Conservation (phyloP, 2,888 invertebrate genomes). For the Lamproptera curius region DNA sequence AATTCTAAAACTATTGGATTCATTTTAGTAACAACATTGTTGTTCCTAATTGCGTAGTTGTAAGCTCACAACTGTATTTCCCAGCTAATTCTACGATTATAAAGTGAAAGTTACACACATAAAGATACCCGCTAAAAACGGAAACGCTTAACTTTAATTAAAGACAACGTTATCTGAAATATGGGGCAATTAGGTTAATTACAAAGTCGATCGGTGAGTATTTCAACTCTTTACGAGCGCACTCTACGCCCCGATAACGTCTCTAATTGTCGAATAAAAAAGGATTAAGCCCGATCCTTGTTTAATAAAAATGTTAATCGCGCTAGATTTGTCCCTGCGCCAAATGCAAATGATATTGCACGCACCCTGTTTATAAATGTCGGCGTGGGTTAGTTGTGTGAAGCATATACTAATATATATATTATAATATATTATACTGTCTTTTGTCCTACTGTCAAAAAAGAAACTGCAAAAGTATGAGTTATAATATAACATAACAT, state of each 20-base stretch:
- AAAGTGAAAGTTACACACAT: slow-evolving; percentile 4
- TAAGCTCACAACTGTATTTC: no score
- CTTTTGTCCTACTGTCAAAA: no score
- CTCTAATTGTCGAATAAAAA: slow-evolving; percentile 77
- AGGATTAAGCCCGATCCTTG: slow-evolving; percentile 73
- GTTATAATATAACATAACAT: no score
- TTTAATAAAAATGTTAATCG: slow-evolving; percentile 78
- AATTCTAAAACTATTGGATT: no score
- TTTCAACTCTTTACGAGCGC: slow-evolving; percentile 75
- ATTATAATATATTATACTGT: no score
- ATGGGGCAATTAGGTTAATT: slow-evolving; percentile 66
- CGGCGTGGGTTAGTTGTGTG: slow-evolving; percentile 20
- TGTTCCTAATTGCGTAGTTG: no score
- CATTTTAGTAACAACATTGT: no score
- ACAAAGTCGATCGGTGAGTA: slow-evolving; percentile 58
- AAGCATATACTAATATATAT: background rate
- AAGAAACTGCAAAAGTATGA: no score
- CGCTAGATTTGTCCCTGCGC: slow-evolving; percentile 59
- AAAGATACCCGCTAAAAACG: slow-evolving; percentile 29
- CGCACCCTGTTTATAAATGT: slow-evolving; percentile 44
- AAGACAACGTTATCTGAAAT: slow-evolving; percentile 52
- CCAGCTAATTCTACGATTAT: no score
- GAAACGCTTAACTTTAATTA: slow-evolving; percentile 47
- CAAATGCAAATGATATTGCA: slow-evolving; percentile 67
- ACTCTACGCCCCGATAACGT: slow-evolving; percentile 62